These are phyloP conservation scores for Penaeus vannamei DNA, from an alignment of 1,140 invertebrate genomes.

Conservation along the genomic window DNA sequence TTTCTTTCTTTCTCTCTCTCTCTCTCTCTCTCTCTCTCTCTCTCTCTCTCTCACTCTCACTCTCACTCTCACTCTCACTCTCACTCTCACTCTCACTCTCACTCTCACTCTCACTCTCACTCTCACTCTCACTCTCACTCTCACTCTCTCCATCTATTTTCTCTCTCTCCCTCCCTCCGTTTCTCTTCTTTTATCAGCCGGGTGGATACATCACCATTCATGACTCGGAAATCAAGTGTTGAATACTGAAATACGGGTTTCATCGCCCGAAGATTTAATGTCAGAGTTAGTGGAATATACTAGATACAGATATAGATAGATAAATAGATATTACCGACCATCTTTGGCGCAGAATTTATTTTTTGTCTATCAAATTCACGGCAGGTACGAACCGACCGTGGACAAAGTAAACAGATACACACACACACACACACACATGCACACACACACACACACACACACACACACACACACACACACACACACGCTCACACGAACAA, in stretches of 20 bases:
- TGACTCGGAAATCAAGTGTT: too few species aligned
- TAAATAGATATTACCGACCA: too few species aligned
- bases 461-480: not conserved
- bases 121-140: too few species aligned
- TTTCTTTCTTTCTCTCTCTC: slow-evolving; percentile 13
- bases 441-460: slow-evolving; percentile 7
- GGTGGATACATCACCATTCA: not conserved
- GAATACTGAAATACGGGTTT: too few species aligned
- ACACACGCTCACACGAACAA: not conserved
- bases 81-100: not conserved
- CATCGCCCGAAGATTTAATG: too few species aligned
- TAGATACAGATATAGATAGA: too few species aligned
- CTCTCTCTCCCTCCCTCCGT: too few species aligned
- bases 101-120: not conserved
- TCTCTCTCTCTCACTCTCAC: not conserved
- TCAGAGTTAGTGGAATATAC: too few species aligned
- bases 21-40: slow-evolving; percentile 13
- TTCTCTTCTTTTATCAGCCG: not conserved
- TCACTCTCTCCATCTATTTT: too few species aligned
- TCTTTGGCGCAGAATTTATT: too few species aligned
- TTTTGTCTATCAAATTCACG: too few species aligned
- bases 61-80: not conserved
- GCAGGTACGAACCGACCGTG: not conserved
- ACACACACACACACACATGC: not conserved
- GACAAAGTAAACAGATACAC: too few species aligned